Evolutionary conservation across 2,888 invertebrate genomes (phyloP).

Genomic region (Bombylius major): DNA sequence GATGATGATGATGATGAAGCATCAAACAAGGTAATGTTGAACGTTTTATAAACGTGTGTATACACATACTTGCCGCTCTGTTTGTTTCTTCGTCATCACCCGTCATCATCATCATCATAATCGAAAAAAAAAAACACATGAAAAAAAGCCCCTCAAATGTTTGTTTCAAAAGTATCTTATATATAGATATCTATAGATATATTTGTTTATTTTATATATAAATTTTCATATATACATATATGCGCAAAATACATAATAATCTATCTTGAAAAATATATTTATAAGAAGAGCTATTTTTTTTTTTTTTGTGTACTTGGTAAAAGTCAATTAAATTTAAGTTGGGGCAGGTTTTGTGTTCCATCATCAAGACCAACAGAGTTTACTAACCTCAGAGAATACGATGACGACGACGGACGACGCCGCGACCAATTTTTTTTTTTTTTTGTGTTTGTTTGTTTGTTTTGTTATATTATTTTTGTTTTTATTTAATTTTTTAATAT

Average conservation of each 20-base stretch:
- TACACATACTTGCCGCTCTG: neutral
- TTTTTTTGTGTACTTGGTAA: neutral
- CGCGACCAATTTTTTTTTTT: neutral
- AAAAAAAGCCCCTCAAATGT: neutral
- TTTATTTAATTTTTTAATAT: conserved; percentile 11
- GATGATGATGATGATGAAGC: no score
- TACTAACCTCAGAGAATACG: conserved; percentile 10
- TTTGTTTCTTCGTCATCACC: neutral
- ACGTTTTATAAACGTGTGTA: no score
- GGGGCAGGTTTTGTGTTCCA: conserved; percentile 15
- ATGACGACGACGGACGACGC: neutral
- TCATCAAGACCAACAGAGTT: conserved; percentile 9
- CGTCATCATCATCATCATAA: neutral
- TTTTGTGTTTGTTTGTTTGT: neutral
- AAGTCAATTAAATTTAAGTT: conserved; percentile 17
- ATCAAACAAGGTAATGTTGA: no score
- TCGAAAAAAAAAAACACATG: neutral
- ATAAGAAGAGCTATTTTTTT: neutral
- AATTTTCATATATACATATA: neutral
- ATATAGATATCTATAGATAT: neutral
- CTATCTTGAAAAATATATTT: no score
- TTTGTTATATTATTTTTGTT: neutral
- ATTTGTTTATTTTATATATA: neutral
- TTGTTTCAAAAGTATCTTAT: neutral
- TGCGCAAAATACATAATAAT: no score